Conservation (phyloP, 2,888 invertebrate species). For the Liposcelis brunnea region DNA sequence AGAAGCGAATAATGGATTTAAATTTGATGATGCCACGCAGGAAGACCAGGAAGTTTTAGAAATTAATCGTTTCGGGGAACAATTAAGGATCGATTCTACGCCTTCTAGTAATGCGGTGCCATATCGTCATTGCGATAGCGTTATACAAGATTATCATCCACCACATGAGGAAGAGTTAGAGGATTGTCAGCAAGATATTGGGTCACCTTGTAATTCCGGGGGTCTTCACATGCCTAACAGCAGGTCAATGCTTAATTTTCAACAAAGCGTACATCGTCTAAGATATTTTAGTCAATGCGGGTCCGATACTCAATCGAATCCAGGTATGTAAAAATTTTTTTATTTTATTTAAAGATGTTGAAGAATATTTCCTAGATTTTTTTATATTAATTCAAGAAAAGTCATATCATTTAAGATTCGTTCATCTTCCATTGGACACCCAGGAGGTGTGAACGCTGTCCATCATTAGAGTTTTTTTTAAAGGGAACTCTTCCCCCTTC, state of each 20-base stretch:
- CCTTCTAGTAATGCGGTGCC: not conserved
- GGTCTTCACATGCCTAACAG: conserved; percentile 43
- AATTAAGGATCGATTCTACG: conserved; percentile 14
- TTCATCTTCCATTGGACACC: no score
- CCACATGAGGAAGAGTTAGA: conserved; percentile 21
- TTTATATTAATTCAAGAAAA: no score
- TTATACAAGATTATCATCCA: conserved; percentile 22
- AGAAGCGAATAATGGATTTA: no score
- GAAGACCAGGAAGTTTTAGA: conserved; percentile 37
- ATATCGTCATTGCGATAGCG: conserved; percentile 26
- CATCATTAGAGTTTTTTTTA: no score
- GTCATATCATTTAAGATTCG: no score
- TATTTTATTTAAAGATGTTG: not conserved
- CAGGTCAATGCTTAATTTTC: conserved; percentile 36
- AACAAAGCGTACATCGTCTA: conserved; percentile 33
- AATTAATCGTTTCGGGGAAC: conserved; percentile 29
- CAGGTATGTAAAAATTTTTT: conserved; percentile 9
- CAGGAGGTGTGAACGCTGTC: no score
- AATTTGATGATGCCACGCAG: conserved; percentile 15
- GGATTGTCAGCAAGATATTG: conserved; percentile 21
- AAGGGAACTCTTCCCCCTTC: no score
- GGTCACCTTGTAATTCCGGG: conserved; percentile 36
- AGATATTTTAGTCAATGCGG: conserved; percentile 45
- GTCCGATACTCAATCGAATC: conserved; percentile 4
- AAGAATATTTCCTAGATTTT: conserved; percentile 1